phyloP scores from a whole-genome alignment of 1,140 invertebrate species.

The Lucilia cuprina region DNA sequence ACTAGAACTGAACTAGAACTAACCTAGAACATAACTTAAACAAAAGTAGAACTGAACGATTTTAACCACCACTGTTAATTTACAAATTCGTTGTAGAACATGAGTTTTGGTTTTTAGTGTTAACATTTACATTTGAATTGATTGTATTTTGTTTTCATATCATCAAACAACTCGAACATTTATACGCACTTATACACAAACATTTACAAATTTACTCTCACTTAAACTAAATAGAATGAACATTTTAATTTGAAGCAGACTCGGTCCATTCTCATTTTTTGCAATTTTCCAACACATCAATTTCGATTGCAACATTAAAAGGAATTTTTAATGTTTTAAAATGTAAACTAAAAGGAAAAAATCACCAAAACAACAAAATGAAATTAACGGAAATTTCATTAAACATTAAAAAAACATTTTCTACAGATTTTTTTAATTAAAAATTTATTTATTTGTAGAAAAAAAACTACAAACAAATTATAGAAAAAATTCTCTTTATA shows the following conservation, averaged over 20 bases:
- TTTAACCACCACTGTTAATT: neutral
- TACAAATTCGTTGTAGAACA: neutral
- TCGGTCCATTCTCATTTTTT: neutral
- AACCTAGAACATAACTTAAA: no score
- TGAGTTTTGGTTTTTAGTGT: slow-evolving; percentile 6
- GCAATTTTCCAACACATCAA: slow-evolving; percentile 58
- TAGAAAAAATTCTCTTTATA: neutral
- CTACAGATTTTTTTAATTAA: neutral
- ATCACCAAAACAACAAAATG: neutral
- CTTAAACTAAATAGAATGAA: neutral
- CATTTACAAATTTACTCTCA: neutral
- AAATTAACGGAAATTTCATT: slow-evolving; percentile 7
- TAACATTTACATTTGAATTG: slow-evolving; percentile 38
- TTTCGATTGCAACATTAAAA: slow-evolving; percentile 62
- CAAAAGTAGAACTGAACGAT: neutral
- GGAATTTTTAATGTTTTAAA: slow-evolving; percentile 53
- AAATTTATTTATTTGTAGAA: neutral
- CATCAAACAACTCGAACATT: neutral
- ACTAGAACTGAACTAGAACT: no score
- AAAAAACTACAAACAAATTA: neutral
- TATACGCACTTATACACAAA: neutral
- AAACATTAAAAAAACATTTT: neutral
- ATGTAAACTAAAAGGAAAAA: neutral
- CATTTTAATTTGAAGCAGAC: neutral
- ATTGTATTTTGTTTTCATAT: slow-evolving; percentile 37